Base-by-base conservation (phyloP, 2,797 vertebrate genomes). In the Gadopsis marmoratus region DNA sequence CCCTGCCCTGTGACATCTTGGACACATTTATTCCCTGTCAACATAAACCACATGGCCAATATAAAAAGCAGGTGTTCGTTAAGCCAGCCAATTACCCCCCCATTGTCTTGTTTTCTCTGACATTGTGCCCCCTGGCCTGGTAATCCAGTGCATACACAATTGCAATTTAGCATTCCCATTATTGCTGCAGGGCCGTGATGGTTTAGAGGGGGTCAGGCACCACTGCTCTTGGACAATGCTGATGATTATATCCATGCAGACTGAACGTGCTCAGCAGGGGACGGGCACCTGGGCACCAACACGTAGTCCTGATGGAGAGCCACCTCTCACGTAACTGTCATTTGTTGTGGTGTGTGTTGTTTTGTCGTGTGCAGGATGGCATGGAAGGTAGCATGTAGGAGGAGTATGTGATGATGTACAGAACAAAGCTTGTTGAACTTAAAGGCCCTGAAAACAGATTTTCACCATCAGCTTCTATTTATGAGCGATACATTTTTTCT, bases 121-220 rank as follows among this genome's bases (percentile, higher is more conserved):
- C 86, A 84, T 60, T 84, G 82, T 84, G 76, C 73, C 83, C 79
- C 68, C 79, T 78, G 80, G 80, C 23, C 83, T 85, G 82, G 85
- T 91, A 90, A 92, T 91, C 91, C 92, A 91, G 76, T 39, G 88
- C 84, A 74, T 45, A 64, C 87, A 93, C 92, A 91, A 86, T 54
- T 91, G 91, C 87, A 92, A 86, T 91, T 90, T 86, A 91, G 91
- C 90, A 85, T 81, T 92, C 89, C 86, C 88, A 90, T 93, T 93
- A 91, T 92, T 85, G 83, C 82, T 37, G 77, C 82, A 76, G 82
- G 80, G 72, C 88, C 48, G 64, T n/a, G 82, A 70, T 79, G 88
- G 87, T 91, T 92, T 88, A 89, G 78, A 86, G 82, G 65, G 72
- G 88, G 89, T 84, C 91, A 93, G 88, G 93, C 88, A 75, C 87